Conservation (phyloP, 1,140 invertebrate species). For the Teleogryllus occipitalis region DNA sequence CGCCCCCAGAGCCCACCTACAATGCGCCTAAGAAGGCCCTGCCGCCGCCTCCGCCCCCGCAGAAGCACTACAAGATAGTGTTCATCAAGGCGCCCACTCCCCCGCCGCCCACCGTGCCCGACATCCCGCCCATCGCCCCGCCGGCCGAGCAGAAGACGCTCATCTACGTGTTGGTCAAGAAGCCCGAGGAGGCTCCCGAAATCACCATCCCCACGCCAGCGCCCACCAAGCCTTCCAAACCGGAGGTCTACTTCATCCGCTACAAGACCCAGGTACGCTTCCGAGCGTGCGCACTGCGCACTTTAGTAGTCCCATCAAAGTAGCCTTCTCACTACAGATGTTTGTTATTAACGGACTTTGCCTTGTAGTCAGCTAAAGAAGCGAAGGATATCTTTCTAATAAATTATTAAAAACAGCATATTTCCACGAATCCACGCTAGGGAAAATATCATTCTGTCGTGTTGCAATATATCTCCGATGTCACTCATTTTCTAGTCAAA, state of each 20-base stretch:
- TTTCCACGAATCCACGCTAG: too few species aligned
- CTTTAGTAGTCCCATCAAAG: background rate
- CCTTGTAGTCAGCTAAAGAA: background rate
- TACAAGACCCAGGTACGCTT: conserved; percentile 61
- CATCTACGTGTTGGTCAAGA: conserved; percentile 83
- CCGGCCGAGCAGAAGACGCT: conserved; percentile 80
- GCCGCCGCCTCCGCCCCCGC: conserved; percentile 50
- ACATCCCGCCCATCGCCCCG: conserved; percentile 59
- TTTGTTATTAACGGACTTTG: background rate
- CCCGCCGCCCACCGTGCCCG: conserved; percentile 64
- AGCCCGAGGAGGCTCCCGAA: conserved; percentile 71
- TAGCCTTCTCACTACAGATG: background rate
- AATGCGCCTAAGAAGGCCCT: conserved; percentile 45
- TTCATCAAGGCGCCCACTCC: conserved; percentile 80
- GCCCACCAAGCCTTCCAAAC: conserved; percentile 73
- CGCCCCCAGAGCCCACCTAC: conserved; percentile 71
- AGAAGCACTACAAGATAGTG: conserved; percentile 84
- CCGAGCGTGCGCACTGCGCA: background rate
- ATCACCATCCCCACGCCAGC: conserved; percentile 66
- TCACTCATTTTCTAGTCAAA: too few species aligned
- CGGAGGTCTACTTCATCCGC: conserved; percentile 80
- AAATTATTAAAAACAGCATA: too few species aligned
- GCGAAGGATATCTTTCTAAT: background rate
- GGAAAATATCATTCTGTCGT: too few species aligned
- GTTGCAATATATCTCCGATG: too few species aligned